A percentile compares a stretch with the other conserved stretches of the same genome.
These are phyloP conservation scores for Tiliacea citrago DNA, from an alignment of 2,888 invertebrate genomes.

Conservation along the genomic window DNA sequence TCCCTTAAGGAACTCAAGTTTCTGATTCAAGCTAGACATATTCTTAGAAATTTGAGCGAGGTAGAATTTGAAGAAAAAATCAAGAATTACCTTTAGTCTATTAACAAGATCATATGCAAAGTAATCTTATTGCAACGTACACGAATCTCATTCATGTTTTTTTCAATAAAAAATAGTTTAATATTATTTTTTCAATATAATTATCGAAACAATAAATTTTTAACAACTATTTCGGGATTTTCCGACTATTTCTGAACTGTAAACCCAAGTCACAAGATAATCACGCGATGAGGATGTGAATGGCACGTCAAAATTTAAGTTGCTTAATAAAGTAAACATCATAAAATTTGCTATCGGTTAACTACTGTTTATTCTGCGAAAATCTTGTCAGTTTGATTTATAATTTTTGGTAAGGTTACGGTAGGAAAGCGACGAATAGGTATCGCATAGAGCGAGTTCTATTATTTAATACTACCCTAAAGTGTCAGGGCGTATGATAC, in stretches of 20 bases:
- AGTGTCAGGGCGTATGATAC: no score
- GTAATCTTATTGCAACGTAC: no score
- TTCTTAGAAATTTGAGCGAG: no score
- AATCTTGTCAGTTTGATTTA: constrained; percentile 5
- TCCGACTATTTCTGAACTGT: not conserved
- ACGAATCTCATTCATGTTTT: not conserved
- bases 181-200: no score
- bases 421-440: not conserved
- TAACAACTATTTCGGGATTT: not conserved
- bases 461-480: not conserved
- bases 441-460: not conserved
- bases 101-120: no score
- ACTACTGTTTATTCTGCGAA: constrained; percentile 26
- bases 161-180: no score
- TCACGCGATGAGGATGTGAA: constrained; percentile 22
- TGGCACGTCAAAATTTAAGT: not conserved
- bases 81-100: no score
- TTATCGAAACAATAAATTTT: not conserved
- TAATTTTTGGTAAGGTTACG: not conserved
- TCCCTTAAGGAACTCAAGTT: not conserved
- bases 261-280: not conserved
- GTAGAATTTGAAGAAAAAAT: not conserved
- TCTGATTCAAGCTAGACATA: no score
- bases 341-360: constrained; percentile 20
- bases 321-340: constrained; percentile 29